Base-by-base conservation (phyloP, 1,140 invertebrate genomes). In the Neomicropteryx cornuta region DNA sequence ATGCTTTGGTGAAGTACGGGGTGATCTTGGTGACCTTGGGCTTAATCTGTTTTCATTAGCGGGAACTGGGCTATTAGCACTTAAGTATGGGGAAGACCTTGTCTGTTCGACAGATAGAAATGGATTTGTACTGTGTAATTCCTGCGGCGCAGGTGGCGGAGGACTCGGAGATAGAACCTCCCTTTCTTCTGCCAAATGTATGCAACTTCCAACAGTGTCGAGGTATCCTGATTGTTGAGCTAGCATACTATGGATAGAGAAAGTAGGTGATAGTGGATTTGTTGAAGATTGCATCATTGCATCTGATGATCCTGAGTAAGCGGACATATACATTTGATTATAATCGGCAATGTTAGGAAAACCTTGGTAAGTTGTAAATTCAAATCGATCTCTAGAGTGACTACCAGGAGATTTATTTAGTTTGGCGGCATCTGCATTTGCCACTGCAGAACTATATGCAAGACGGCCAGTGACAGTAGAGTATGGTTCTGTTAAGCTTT, bases 111-210 rank as follows among this genome's bases (percentile, higher is more conserved):
- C 55, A 5, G 51, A 44, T 32, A 53, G 47, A 51, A 61, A 66
- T 37, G 55, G 36, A 44, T 76, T 68, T 31, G 60, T 50, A 16
- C 70, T 67, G 55, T 80, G 76, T 45, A 59, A n/a, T n/a, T n/a
- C n/a, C n/a, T n/a, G 62, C 16, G 84, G 83, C 3, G 84, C 83
- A 30, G 84, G 83, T 18, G 84, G 83, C n/a, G 84, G 83, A 5
- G 84, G 84, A 60, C 77, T 79, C 10, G 76, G 71, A 21, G 73
- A 74, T 43, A 69, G 70, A 24, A 65, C 62, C 20, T 64, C 60
- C 52, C 66, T 65, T 43, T 56, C 66, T 51, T 73, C 68, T 16
- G 66, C 56, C 44, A 68, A 71, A 43, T 62, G 66, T 17, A 74
- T 53, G 39, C 72, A 68, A 14, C 72, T 39, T 42, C 62, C 62